Percentiles rank a stretch among this genome's conserved stretches.
Conservation (phyloP, 2,113 vertebrate species). For the Thryonomys swinderianus region DNA sequence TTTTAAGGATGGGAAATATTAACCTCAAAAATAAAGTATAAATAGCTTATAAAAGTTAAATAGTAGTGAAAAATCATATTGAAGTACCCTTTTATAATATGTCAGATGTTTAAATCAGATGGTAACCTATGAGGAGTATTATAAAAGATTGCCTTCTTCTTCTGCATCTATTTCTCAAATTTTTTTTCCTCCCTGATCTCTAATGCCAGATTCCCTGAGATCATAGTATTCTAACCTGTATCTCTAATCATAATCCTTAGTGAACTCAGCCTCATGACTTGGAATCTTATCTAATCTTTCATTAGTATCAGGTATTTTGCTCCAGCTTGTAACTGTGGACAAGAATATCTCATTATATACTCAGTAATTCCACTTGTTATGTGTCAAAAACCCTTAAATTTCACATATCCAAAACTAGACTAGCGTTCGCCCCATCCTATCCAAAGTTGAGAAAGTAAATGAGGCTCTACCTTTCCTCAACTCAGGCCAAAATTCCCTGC, state of each 20-base stretch:
- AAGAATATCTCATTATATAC: neutral
- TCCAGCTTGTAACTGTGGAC: neutral
- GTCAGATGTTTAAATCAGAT: neutral
- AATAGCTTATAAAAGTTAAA: neutral
- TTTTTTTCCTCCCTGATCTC: neutral
- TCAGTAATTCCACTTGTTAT: neutral
- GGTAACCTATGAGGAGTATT: neutral
- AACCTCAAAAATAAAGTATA: neutral
- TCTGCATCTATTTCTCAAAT: neutral
- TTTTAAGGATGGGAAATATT: conserved; percentile 8
- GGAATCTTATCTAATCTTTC: neutral
- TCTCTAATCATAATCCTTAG: no score
- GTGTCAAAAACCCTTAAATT: neutral
- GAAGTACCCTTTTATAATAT: neutral
- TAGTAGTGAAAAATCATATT: neutral
- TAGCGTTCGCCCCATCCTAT: neutral
- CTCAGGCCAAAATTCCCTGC: neutral
- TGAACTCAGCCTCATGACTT: neutral
- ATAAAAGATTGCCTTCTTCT: neutral
- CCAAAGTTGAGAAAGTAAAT: neutral
- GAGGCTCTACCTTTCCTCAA: neutral
- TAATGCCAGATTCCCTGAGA: neutral
- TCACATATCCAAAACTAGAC: neutral
- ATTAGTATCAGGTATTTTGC: neutral
- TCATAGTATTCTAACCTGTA: no score